These are phyloP conservation scores for Anguilla rostrata DNA, from an alignment of 2,113 vertebrate species.

Conservation along the genomic window DNA sequence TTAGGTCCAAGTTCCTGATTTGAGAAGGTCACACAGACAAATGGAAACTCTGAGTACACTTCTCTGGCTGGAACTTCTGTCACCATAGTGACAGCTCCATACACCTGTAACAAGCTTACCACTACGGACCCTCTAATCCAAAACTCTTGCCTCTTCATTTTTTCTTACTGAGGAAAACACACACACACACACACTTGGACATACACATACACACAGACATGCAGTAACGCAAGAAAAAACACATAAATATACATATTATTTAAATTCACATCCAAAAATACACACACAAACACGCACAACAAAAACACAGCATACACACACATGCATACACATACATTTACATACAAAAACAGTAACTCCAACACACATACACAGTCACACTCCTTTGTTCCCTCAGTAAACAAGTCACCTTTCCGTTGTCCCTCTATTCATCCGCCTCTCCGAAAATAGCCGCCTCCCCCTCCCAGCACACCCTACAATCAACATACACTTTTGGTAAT, in stretches of 20 bases:
- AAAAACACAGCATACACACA: background rate
- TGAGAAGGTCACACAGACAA: background rate
- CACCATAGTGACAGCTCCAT: background rate
- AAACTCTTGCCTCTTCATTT: background rate
- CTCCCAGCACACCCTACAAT: background rate
- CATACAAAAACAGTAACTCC: background rate
- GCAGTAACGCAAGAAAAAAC: background rate
- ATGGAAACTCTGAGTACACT: background rate
- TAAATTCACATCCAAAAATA: background rate
- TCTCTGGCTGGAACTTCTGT: background rate
- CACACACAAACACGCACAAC: background rate
- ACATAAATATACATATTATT: background rate
- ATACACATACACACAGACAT: background rate
- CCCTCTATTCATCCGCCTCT: background rate
- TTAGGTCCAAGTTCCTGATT: background rate
- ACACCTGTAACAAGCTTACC: conserved; percentile 11
- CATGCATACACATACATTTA: background rate
- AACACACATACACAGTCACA: background rate
- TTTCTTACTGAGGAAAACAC: background rate
- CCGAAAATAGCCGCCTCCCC: background rate
- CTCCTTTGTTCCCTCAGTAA: background rate
- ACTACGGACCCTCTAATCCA: background rate
- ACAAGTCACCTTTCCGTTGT: background rate
- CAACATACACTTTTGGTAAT: background rate
- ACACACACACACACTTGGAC: background rate